Percentiles rank a stretch among this genome's conserved stretches.
phyloP scores from a whole-genome alignment of 1,140 invertebrate species.

The Steinernema khuongi region DNA sequence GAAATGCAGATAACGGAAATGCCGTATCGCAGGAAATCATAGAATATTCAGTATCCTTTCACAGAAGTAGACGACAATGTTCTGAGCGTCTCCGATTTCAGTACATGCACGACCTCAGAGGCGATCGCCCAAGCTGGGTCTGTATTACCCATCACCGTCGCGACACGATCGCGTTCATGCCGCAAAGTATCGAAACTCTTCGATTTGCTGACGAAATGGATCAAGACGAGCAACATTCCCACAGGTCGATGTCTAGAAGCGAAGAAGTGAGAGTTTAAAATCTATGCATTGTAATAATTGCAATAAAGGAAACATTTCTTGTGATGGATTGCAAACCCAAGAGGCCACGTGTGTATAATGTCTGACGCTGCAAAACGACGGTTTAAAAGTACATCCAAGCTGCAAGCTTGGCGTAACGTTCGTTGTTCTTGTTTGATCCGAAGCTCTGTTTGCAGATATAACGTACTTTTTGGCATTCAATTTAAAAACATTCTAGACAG shows the following conservation, averaged over 20 bases:
- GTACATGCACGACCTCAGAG: slow-evolving; percentile 55
- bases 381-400: too few relatives aligned
- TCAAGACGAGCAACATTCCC: slow-evolving; percentile 33
- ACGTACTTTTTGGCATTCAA: too few relatives aligned
- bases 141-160: slow-evolving; percentile 40
- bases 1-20: neutral
- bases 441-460: too few relatives aligned
- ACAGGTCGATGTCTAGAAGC: neutral
- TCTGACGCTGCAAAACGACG: too few relatives aligned
- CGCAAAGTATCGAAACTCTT: slow-evolving; percentile 54
- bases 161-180: slow-evolving; percentile 58
- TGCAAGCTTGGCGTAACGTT: too few relatives aligned
- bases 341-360: too few relatives aligned
- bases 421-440: too few relatives aligned
- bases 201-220: slow-evolving; percentile 57
- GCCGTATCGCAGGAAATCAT: neutral
- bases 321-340: too few relatives aligned
- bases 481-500: too few relatives aligned
- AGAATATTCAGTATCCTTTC: too few relatives aligned
- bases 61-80: slow-evolving; percentile 18
- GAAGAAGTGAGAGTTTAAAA: slow-evolving; percentile 2
- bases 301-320: too few relatives aligned
- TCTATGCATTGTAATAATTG: too few relatives aligned
- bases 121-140: slow-evolving; percentile 9
- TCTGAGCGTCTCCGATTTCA: slow-evolving; percentile 30